Evolutionary conservation across 2,113 vertebrate genomes (phyloP).

Genomic region (Sclerurus mexicanus): DNA sequence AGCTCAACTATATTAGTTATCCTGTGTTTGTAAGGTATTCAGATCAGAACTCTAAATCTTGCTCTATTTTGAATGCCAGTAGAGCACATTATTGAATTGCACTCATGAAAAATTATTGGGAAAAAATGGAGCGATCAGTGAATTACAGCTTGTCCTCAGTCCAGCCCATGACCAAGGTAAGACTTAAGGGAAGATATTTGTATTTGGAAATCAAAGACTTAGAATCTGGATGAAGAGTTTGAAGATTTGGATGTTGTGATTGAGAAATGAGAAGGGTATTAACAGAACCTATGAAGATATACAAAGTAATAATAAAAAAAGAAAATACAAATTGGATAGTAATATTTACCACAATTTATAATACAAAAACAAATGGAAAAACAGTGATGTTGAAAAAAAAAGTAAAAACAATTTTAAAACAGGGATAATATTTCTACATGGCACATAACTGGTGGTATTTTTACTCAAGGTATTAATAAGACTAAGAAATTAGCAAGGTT

Average conservation of each 20-base stretch:
- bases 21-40: not conserved
- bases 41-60: not conserved
- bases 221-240: not conserved
- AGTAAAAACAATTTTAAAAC: not conserved
- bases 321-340: not conserved
- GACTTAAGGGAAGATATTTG: not conserved
- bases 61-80: not conserved
- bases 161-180: not conserved
- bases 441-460: not conserved
- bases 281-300: not conserved
- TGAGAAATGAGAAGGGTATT: not conserved
- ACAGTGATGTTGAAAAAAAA: not conserved
- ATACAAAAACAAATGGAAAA: not conserved
- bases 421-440: not conserved
- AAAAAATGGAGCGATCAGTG: not conserved
- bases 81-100: not conserved
- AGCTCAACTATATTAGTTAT: not conserved
- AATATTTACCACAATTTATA: not conserved
- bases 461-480: not conserved
- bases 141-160: not conserved
- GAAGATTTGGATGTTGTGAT: rapidly evolving
- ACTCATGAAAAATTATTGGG: not conserved
- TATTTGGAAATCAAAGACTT: not conserved
- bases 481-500: not conserved
- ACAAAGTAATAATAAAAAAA: not conserved